A percentile compares a stretch with the other conserved stretches of the same genome.
Conservation (phyloP, 1,140 invertebrate genomes). For the Listronotus bonariensis region DNA sequence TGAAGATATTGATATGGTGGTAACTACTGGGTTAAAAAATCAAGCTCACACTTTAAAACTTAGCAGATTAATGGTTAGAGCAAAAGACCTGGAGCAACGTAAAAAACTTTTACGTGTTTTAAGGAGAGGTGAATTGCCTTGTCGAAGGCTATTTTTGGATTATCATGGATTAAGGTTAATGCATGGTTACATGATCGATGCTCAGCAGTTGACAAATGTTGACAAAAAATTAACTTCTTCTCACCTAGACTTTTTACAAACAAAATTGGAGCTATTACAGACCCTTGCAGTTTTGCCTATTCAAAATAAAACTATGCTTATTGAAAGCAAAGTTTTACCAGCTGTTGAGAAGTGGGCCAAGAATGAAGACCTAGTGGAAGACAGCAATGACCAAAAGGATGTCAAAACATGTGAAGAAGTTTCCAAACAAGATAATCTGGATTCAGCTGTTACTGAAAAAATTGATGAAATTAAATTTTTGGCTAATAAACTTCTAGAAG, state of each 20-base stretch:
- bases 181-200: constrained; percentile 85
- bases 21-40: constrained; percentile 79
- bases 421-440: constrained; percentile 5
- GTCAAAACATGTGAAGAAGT: constrained; percentile 21
- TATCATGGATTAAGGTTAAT: constrained; percentile 90
- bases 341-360: constrained; percentile 81
- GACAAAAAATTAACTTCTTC: constrained; percentile 44
- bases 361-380: constrained; percentile 46
- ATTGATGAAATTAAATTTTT: constrained; percentile 56
- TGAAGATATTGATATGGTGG: constrained; percentile 77
- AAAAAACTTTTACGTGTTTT: constrained; percentile 72
- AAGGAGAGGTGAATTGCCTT: constrained; percentile 75
- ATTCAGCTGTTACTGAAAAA: constrained; percentile 39
- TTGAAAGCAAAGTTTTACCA: constrained; percentile 86
- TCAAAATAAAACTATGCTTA: constrained; percentile 88
- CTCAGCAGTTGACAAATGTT: constrained; percentile 43
- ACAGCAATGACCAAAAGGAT: constrained; percentile 17
- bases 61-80: constrained; percentile 89
- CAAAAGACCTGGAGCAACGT: constrained; percentile 77
- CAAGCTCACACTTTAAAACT: constrained; percentile 85
- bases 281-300: constrained; percentile 84
- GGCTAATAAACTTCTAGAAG: constrained; percentile 68
- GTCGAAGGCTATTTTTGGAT: constrained; percentile 87
- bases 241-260: constrained; percentile 76
- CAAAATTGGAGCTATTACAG: constrained; percentile 76